These are phyloP conservation scores for Phenganax marumi DNA, from an alignment of 92 coral and sea anemone species.

Conservation along the genomic window DNA sequence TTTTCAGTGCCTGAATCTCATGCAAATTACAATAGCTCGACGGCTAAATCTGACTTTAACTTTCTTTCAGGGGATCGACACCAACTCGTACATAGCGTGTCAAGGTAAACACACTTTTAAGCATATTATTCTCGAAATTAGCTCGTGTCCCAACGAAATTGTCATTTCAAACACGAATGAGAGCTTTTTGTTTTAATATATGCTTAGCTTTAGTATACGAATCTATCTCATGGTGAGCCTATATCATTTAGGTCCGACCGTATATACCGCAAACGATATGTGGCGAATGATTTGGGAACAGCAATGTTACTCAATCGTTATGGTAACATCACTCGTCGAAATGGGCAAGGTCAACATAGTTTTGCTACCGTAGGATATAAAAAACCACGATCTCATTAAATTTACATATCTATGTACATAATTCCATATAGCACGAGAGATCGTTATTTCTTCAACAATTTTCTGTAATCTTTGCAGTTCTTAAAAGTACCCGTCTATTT, in stretches of 20 bases:
- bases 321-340: background rate
- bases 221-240: too few species aligned
- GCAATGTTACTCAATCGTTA: background rate
- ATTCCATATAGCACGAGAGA: too few species aligned
- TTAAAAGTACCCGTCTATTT: too few species aligned
- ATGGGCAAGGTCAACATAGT: background rate
- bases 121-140: too few species aligned
- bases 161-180: background rate
- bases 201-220: too few species aligned
- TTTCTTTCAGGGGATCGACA: background rate
- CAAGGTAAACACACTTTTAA: background rate
- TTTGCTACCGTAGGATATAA: background rate
- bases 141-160: background rate
- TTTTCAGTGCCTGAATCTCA: too few species aligned
- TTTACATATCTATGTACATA: background rate
- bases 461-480: too few species aligned
- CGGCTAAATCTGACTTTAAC: too few species aligned
- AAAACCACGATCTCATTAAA: background rate
- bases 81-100: background rate
- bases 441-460: too few species aligned
- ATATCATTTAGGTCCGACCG: background rate
- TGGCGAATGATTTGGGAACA: constrained; percentile 4
- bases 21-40: too few species aligned
- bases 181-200: background rate
- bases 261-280: background rate